phyloP scores from a whole-genome alignment of 1,140 invertebrate species.

The Calliphora vicina region DNA sequence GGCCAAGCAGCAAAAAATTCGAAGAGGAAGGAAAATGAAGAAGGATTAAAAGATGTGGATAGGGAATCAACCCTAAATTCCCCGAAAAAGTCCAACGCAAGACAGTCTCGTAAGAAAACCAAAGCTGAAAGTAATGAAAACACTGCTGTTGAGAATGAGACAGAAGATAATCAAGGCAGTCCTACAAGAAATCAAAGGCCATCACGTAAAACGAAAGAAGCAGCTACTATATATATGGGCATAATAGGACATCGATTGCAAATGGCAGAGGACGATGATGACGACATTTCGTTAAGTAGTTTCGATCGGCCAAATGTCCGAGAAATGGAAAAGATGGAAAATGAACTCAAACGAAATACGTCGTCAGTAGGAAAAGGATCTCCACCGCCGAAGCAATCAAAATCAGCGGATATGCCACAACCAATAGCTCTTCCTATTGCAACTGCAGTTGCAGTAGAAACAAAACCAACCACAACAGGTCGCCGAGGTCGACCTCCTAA shows the following conservation, averaged over 20 bases:
- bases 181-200: slow-evolving; percentile 65
- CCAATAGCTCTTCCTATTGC: slow-evolving; percentile 34
- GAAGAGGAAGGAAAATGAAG: slow-evolving; percentile 44
- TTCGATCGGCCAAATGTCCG: slow-evolving; percentile 73
- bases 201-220: slow-evolving; percentile 77
- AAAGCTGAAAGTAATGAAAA: slow-evolving; percentile 28
- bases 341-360: slow-evolving; percentile 68
- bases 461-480: slow-evolving; percentile 29
- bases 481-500: slow-evolving; percentile 55
- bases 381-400: slow-evolving; percentile 32
- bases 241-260: slow-evolving; percentile 74
- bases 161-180: slow-evolving; percentile 24
- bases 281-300: slow-evolving; percentile 71
- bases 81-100: slow-evolving; percentile 44
- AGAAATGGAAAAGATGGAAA: slow-evolving; percentile 70
- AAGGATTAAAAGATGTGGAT: slow-evolving; percentile 38
- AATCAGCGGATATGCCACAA: slow-evolving; percentile 35
- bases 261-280: slow-evolving; percentile 69
- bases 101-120: slow-evolving; percentile 34
- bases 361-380: slow-evolving; percentile 48
- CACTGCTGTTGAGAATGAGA: neutral
- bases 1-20: neutral
- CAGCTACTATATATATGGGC: slow-evolving; percentile 78
- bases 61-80: slow-evolving; percentile 38
- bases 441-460: slow-evolving; percentile 18